A percentile compares a stretch with the other conserved stretches of the same genome.
phyloP scores from a whole-genome alignment of 2,888 invertebrate species.

The Ophioninae sp. region DNA sequence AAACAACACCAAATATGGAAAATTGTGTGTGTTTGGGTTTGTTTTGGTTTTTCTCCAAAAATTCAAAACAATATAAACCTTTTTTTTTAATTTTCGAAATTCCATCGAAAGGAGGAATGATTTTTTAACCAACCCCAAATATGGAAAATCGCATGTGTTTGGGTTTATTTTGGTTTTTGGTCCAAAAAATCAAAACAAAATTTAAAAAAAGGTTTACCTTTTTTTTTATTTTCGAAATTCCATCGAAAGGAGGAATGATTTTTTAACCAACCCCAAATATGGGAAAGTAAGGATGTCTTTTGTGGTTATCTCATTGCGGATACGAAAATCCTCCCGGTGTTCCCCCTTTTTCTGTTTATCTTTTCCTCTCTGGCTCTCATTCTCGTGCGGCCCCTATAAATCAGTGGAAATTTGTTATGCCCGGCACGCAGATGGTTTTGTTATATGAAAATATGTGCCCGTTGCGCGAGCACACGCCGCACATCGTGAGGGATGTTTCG shows the following conservation, averaged over 20 bases:
- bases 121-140: conserved; percentile 39
- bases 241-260: conserved; percentile 16
- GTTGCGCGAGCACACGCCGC: conserved; percentile 57
- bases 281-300: conserved; percentile 46
- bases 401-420: conserved; percentile 81
- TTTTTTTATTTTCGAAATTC: too few relatives aligned
- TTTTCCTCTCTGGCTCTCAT: conserved; percentile 62
- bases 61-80: too few relatives aligned
- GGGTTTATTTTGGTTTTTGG: too few relatives aligned
- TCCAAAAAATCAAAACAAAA: too few relatives aligned
- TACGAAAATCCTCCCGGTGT: conserved; percentile 50
- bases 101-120: conserved; percentile 4
- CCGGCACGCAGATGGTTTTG: conserved; percentile 81
- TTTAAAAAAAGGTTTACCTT: too few relatives aligned
- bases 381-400: conserved; percentile 77
- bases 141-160: too few relatives aligned
- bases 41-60: too few relatives aligned
- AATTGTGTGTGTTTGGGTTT: too few relatives aligned
- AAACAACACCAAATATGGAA: too few relatives aligned
- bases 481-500: conserved; percentile 54
- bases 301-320: conserved; percentile 38
- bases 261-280: conserved; percentile 35
- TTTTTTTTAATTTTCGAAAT: too few relatives aligned
- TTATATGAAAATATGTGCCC: conserved; percentile 82
- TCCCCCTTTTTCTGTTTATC: conserved; percentile 35